phyloP scores from a whole-genome alignment of 2,888 invertebrate genomes.

The Idaea dimidiata region DNA sequence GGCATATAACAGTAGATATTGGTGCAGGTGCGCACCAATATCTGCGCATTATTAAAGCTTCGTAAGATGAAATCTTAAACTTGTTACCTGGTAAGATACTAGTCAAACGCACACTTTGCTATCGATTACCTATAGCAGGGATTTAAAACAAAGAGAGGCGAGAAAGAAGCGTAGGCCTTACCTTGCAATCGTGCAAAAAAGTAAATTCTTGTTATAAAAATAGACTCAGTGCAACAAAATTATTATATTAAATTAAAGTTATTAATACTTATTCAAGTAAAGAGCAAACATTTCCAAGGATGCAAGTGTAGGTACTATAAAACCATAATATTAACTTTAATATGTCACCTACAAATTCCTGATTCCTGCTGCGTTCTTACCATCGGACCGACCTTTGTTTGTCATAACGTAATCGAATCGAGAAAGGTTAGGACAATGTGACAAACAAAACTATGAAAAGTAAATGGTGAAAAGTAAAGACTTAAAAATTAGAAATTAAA shows the following conservation, averaged over 20 bases:
- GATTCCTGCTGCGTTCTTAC: background rate
- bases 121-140: too few species aligned
- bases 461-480: too few species aligned
- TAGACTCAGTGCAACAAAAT: background rate
- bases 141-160: too few species aligned
- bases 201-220: background rate
- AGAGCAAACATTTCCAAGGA: background rate
- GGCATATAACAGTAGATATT: too few species aligned
- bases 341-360: background rate
- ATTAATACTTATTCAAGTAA: background rate
- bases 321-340: background rate
- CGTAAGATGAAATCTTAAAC: too few species aligned
- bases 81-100: too few species aligned
- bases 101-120: too few species aligned
- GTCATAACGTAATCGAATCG: background rate
- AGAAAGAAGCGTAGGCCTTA: too few species aligned
- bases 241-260: background rate
- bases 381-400: background rate
- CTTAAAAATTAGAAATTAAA: too few species aligned
- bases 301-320: background rate
- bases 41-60: too few species aligned
- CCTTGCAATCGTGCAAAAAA: too few species aligned
- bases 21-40: too few species aligned
- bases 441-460: background rate
- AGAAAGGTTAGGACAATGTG: background rate